These are phyloP conservation scores for Poeciliopsis paucimaculata DNA, from an alignment of 2,797 vertebrate genomes.

Conservation along the genomic window DNA sequence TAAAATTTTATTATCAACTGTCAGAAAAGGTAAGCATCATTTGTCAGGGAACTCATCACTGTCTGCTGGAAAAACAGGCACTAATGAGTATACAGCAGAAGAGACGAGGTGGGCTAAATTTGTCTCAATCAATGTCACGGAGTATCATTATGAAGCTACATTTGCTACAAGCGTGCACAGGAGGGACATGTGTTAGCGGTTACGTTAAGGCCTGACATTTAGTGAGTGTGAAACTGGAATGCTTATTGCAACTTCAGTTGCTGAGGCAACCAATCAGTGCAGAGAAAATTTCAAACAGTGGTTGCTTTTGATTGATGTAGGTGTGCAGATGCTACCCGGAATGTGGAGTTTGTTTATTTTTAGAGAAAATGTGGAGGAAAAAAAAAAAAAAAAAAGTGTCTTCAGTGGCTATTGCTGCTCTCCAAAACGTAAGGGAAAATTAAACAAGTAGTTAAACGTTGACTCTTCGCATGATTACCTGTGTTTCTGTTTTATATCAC, in stretches of 20 bases:
- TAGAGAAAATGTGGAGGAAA: not conserved
- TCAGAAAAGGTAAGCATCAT: slow-evolving; percentile 63
- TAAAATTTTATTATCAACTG: slow-evolving; percentile 47
- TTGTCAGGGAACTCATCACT: slow-evolving; percentile 70
- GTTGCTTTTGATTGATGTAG: not conserved
- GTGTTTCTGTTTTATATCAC: not conserved
- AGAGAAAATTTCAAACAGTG: slow-evolving; percentile 4
- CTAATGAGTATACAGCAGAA: slow-evolving; percentile 63
- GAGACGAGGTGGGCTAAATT: slow-evolving; percentile 54
- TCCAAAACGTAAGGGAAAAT: not conserved
- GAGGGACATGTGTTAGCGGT: slow-evolving; percentile 39
- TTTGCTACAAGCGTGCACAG: slow-evolving; percentile 44
- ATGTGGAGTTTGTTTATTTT: not conserved
- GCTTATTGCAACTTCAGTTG: slow-evolving; percentile 21
- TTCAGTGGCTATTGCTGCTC: not conserved
- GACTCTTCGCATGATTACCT: not conserved
- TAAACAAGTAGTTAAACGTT: not conserved
- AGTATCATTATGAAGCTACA: slow-evolving; percentile 49
- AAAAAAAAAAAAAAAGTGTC: not conserved
- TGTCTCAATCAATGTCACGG: slow-evolving; percentile 70
- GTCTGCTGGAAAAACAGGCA: slow-evolving; percentile 64
- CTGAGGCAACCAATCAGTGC: not conserved
- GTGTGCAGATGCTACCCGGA: not conserved
- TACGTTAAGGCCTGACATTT: slow-evolving; percentile 28
- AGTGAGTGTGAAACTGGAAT: slow-evolving; percentile 28